Percentiles rank a stretch among this genome's conserved stretches.
These are phyloP conservation scores for Liodrosophila aerea DNA, from an alignment of 2,888 invertebrate species.

Conservation along the genomic window DNA sequence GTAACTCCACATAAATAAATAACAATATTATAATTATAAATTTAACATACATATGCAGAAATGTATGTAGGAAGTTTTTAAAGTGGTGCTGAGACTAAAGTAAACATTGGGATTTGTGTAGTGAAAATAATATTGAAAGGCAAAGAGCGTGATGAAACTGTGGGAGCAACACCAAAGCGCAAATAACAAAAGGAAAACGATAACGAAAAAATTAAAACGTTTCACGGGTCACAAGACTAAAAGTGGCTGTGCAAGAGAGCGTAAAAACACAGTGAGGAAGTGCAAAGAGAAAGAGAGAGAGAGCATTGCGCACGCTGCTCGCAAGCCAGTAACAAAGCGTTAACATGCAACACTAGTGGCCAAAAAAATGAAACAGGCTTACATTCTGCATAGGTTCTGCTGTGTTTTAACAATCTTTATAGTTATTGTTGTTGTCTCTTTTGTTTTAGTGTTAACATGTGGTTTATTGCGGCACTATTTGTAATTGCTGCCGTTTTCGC, in stretches of 20 bases:
- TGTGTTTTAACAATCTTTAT: too few species aligned
- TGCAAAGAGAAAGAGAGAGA: constrained; percentile 13
- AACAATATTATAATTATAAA: too few species aligned
- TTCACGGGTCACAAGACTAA: constrained; percentile 70
- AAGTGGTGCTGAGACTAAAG: constrained; percentile 23
- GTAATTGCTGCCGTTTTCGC: constrained; percentile 62
- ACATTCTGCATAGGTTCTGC: too few species aligned
- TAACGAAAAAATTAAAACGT: constrained; percentile 38
- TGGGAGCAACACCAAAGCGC: constrained; percentile 62
- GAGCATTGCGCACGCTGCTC: constrained; percentile 30
- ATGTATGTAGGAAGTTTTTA: too few species aligned
- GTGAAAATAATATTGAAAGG: constrained; percentile 55
- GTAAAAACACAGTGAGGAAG: constrained; percentile 11
- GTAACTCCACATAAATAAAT: too few species aligned
- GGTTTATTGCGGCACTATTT: constrained; percentile 74
- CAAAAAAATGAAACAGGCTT: constrained; percentile 23
- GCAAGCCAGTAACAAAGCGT: constrained; percentile 53
- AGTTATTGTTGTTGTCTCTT: background rate
- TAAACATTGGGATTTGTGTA: constrained; percentile 38
- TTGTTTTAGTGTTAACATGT: constrained; percentile 69
- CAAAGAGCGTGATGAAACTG: constrained; percentile 67
- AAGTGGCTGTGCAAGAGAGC: constrained; percentile 37
- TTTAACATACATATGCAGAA: too few species aligned
- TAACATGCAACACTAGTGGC: constrained; percentile 51
- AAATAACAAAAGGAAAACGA: constrained; percentile 28